Evolutionary conservation across 2,113 vertebrate species (phyloP), one percentile per base, ranked within the genome.

Genomic region (Lethenteron camtschaticum): DNA sequence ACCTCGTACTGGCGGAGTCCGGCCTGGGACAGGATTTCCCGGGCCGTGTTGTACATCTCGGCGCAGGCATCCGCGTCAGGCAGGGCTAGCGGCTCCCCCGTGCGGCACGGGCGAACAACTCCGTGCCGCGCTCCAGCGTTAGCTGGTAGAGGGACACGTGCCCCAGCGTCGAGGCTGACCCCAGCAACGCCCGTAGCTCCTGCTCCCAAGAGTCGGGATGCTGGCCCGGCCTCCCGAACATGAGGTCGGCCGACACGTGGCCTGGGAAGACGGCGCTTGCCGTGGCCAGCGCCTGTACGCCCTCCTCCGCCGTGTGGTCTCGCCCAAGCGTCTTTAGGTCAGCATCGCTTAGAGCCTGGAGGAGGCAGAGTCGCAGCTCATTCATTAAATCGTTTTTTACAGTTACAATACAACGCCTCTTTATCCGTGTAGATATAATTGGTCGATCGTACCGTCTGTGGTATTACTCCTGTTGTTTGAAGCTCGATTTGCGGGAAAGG

Each of bases 141-240:
- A 97, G 81, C 79, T 97, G 91, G 78, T 96, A 97, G 57, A 96
- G 79, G 58, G 92, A 94, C 73, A 95, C 12, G 11, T 96, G 92
- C 72, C 91, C 76, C 0, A 94, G 89, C 2, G 88, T 91, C 24
- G 77, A 73, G 12, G 1, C 14, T 7, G 41, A 41, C 41, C 41
- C 41, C 70, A 95, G 71, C n/a, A 85, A 75, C 1, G 75, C 76
- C 56, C 74, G 77, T 73, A 96, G 73, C 73, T 80, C 78, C 1
- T 4, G 56, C 5, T 81, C 78, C 90, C 90, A 96, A 0, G 79
- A 76, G 2, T 57, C 75, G 20, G 55, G 8, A 1, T 75, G 85
- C 76, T 96, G 90, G 1, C 76, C 75, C 0, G 89, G 90, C n/a
- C 88, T 83, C 9, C 89, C 88, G 0, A 95, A 87, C 78, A 96